Conservation (phyloP, 2,888 invertebrate genomes). For the Helleia helle region DNA sequence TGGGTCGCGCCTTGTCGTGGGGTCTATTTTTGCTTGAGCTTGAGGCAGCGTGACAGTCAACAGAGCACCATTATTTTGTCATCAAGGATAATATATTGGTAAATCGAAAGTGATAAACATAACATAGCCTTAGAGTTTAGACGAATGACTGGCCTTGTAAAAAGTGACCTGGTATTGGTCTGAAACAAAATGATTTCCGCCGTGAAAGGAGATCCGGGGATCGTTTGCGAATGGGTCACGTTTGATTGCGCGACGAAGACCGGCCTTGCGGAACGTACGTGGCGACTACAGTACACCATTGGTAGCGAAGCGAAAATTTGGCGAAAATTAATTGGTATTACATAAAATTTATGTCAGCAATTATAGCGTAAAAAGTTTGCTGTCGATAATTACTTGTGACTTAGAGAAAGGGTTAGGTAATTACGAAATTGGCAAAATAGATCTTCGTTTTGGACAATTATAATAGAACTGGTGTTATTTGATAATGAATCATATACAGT, state of each 20-base stretch:
- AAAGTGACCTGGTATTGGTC: slow-evolving; percentile 11
- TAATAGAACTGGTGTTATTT: no score
- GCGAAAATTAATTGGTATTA: slow-evolving; percentile 28
- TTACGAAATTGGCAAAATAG: background rate
- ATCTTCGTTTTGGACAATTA: no score
- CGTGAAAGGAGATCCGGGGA: slow-evolving; percentile 32
- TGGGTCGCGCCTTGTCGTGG: no score
- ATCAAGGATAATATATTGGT: no score
- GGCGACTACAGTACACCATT: slow-evolving; percentile 33
- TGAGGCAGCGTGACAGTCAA: no score
- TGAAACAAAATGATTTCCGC: slow-evolving; percentile 35
- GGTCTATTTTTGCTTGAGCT: no score
- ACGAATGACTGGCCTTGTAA: slow-evolving; percentile 10
- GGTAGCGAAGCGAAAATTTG: slow-evolving; percentile 13
- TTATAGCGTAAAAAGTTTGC: slow-evolving; percentile 8
- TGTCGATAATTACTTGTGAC: background rate
- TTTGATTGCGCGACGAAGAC: slow-evolving; percentile 50
- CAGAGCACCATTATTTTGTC: no score
- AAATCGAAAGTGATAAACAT: background rate
- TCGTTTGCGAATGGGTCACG: slow-evolving; percentile 52
- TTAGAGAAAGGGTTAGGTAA: background rate
- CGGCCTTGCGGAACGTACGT: slow-evolving; percentile 48
- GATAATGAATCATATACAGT: no score
- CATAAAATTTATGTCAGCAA: slow-evolving; percentile 18
- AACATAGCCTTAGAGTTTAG: background rate